Conservation (phyloP, 2,888 invertebrate species). For the Macrosiphum euphorbiae region DNA sequence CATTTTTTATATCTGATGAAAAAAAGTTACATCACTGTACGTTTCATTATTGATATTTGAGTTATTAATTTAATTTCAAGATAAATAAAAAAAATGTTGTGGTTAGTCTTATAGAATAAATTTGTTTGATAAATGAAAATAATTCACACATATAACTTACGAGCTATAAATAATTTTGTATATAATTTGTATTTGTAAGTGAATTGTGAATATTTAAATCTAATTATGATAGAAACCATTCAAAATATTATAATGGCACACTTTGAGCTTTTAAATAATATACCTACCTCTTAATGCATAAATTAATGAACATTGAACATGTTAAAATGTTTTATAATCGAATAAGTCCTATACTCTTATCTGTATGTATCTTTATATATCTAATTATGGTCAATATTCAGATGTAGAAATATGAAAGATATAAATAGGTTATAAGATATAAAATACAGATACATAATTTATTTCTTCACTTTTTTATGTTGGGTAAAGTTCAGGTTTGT, state of each 20-base stretch:
- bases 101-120: background rate
- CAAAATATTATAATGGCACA: background rate
- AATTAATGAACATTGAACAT: background rate
- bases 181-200: background rate
- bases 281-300: background rate
- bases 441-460: background rate
- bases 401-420: background rate
- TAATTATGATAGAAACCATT: background rate
- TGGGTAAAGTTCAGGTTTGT: background rate
- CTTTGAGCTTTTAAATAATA: background rate
- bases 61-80: background rate
- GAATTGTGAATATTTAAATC: background rate
- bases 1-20: background rate
- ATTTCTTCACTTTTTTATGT: background rate
- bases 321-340: background rate
- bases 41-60: background rate
- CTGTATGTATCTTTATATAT: background rate
- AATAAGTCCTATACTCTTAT: too few species aligned
- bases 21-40: background rate
- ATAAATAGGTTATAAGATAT: background rate
- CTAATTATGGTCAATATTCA: background rate
- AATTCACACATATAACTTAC: background rate
- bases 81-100: background rate
- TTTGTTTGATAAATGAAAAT: background rate
- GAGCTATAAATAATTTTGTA: background rate